Evolutionary conservation across 2,888 invertebrate genomes (phyloP).

Genomic region (Elgonia sp.): DNA sequence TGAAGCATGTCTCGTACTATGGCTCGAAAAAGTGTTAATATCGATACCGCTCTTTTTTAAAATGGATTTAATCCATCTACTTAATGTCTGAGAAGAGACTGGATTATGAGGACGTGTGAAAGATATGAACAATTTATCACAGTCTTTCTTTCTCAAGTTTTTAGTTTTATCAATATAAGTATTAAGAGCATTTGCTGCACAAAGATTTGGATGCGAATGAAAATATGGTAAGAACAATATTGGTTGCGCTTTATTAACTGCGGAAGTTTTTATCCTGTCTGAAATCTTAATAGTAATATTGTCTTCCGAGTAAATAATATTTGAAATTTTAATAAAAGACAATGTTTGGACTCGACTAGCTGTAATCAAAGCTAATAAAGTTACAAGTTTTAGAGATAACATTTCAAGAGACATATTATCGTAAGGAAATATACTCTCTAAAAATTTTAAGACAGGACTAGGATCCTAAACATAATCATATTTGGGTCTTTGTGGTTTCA

Average conservation of each 20-base stretch:
- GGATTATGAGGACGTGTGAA: too few species aligned
- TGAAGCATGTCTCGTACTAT: background rate
- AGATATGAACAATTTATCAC: too few species aligned
- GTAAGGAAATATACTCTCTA: too few species aligned
- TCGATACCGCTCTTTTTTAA: background rate
- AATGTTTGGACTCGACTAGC: background rate
- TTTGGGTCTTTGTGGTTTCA: background rate
- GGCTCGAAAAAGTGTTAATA: background rate
- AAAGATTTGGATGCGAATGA: background rate
- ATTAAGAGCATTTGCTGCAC: background rate
- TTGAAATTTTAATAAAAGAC: background rate
- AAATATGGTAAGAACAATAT: background rate
- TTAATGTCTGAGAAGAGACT: background rate
- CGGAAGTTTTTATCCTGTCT: background rate
- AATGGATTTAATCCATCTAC: background rate
- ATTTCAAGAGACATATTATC: too few species aligned
- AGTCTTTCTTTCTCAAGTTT: background rate
- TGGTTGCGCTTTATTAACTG: background rate
- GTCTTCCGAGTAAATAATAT: background rate
- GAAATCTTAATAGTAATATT: background rate
- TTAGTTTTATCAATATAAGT: background rate
- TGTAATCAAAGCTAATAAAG: background rate
- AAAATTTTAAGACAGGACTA: background rate
- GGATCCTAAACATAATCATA: conserved; percentile 9
- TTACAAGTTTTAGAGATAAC: background rate